Evolutionary conservation across 1,140 invertebrate genomes (phyloP), one percentile per base, ranked within the genome.

Genomic region (Thereuonema tuberculata): DNA sequence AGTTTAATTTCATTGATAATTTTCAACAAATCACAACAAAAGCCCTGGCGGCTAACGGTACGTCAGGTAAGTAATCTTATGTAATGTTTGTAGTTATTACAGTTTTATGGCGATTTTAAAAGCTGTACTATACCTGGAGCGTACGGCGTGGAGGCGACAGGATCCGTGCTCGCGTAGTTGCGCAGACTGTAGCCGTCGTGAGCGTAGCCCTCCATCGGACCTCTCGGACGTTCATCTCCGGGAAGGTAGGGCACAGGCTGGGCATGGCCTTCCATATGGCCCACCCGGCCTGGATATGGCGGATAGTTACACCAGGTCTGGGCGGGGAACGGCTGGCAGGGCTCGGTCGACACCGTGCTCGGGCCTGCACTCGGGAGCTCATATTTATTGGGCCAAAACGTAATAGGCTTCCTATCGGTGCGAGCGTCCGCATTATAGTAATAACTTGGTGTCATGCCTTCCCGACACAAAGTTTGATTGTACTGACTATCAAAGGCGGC

Each of bases 121-220:
- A n/a, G 31, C 17, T 37, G 5, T 17, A 76, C 17, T 29, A 55
- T 81, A 80, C 85, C 84, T 81, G 85, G 82, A 67, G 85, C 83
- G 67, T 88, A 89, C 1, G 85, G 84, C 62, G 84, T 84, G 59
- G 85, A 82, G 21, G 84, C 81, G 60, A 87, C 84, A 15, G 82
- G 78, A 66, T 87, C 85, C 1, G 84, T 80, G 23, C 79, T 79
- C 26, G 75, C 78, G 67, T 87, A 88, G 74, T 84, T 86, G 65
- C 85, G 78, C 12, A 87, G 77, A 15, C 59, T 59, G 70, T 89
- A 88, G 25, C 83, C 78, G 65, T 86, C 84, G 68, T 86, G 84
- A 1, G 82, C 79, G 72, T 87, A 87, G 59, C 80, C 76, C 62
- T 85, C 84, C 46, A 81, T 80, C 27, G 21, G 82, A 80, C 37